A percentile compares a stretch with the other conserved stretches of the same genome.
phyloP scores from a whole-genome alignment of 2,888 invertebrate genomes.

The Patella pellucida region DNA sequence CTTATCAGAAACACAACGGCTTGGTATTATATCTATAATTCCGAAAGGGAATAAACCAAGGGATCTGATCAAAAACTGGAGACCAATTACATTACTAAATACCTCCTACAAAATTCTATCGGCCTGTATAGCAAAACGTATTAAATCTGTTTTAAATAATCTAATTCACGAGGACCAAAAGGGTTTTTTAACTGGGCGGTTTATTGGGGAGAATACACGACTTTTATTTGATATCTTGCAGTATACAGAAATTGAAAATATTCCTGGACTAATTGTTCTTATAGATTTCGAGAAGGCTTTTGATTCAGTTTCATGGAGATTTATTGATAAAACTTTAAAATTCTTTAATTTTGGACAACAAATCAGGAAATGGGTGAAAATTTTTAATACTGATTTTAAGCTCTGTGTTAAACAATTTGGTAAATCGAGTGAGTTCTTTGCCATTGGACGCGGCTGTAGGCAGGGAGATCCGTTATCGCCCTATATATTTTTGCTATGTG shows the following conservation, averaged over 20 bases:
- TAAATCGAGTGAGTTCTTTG: not conserved
- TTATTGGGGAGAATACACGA: slow-evolving; percentile 18
- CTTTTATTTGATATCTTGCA: slow-evolving; percentile 13
- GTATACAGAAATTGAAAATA: slow-evolving; percentile 18
- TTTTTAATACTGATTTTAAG: slow-evolving; percentile 8
- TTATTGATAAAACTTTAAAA: slow-evolving; percentile 18
- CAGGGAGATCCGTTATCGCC: not conserved
- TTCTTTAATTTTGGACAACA: slow-evolving; percentile 16
- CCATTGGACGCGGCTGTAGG: not conserved
- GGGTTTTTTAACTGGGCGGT: slow-evolving; percentile 15
- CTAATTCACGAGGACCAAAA: too few species aligned
- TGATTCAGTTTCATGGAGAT: slow-evolving; percentile 17
- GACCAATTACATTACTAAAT: slow-evolving; percentile 3
- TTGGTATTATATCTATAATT: not conserved
- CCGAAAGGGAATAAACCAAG: slow-evolving; percentile 7
- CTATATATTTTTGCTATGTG: not conserved
- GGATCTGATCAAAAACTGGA: not conserved
- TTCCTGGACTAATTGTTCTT: not conserved
- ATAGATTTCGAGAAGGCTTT: slow-evolving; percentile 25
- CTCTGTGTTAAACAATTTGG: not conserved
- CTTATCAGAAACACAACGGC: slow-evolving; percentile 8
- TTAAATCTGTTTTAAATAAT: slow-evolving; percentile 5
- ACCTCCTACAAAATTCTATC: not conserved
- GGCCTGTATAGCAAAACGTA: not conserved
- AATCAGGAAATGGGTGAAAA: not conserved